Percentiles rank a stretch among this genome's conserved stretches.
Evolutionary conservation across 2,888 invertebrate species (phyloP).

Genomic region (Scaptomyza caliginosa): DNA sequence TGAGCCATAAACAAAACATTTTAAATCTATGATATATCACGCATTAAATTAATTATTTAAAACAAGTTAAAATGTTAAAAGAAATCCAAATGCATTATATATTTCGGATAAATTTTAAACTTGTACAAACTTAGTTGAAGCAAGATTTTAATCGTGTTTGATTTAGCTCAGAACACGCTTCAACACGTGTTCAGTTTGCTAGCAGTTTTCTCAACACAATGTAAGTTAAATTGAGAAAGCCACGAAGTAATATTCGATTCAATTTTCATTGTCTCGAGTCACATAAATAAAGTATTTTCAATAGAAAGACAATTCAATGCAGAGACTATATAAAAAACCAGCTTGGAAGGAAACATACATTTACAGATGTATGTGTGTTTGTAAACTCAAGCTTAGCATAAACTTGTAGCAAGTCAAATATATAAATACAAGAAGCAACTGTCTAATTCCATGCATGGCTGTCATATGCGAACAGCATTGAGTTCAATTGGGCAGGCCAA

Average conservation of each 20-base stretch:
- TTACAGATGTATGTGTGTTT: neutral
- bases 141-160: neutral
- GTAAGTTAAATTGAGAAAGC: neutral
- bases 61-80: too few species aligned
- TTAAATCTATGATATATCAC: too few species aligned
- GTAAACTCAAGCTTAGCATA: neutral
- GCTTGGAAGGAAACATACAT: neutral
- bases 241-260: neutral
- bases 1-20: too few species aligned
- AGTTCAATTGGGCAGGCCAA: constrained; percentile 50
- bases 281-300: neutral
- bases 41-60: too few species aligned
- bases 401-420: constrained; percentile 22
- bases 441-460: constrained; percentile 34
- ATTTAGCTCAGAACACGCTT: neutral
- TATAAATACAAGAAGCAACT: constrained; percentile 13
- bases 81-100: too few species aligned
- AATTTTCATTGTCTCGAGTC: neutral
- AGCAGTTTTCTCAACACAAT: neutral
- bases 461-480: constrained; percentile 28
- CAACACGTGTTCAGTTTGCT: neutral
- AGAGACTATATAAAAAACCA: constrained; percentile 4
- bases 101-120: too few species aligned
- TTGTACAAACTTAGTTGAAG: too few species aligned
- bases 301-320: neutral